These are phyloP conservation scores for Ornithorhynchus anatinus DNA, from an alignment of 2,113 vertebrate species.

Conservation along the genomic window DNA sequence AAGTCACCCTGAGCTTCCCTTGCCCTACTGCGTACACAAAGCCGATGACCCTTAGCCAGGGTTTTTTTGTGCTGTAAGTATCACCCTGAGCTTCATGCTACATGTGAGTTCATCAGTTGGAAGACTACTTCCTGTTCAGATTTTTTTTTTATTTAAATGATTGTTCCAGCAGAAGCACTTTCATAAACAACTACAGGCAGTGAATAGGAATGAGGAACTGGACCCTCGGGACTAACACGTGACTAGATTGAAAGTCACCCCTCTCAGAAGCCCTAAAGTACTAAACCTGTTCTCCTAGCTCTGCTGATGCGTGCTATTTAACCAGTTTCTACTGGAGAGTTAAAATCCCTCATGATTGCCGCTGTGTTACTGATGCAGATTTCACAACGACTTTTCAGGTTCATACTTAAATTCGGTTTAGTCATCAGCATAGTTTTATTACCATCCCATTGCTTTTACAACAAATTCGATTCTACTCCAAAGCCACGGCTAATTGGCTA, in stretches of 20 bases:
- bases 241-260: slow-evolving; percentile 52
- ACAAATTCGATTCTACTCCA: no score
- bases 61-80: slow-evolving; percentile 11
- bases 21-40: neutral
- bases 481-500: no score
- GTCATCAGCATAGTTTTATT: no score
- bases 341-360: no score
- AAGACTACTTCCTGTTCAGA: slow-evolving; percentile 21
- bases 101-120: slow-evolving; percentile 21
- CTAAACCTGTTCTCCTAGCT: slow-evolving; percentile 55
- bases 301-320: slow-evolving; percentile 29
- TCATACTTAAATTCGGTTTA: no score
- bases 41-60: neutral
- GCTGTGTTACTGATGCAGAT: no score
- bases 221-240: slow-evolving; percentile 46
- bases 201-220: slow-evolving; percentile 56
- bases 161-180: slow-evolving; percentile 36
- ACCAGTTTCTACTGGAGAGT: no score
- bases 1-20: neutral
- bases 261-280: slow-evolving; percentile 38
- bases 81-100: slow-evolving; percentile 39
- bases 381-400: no score
- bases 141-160: slow-evolving; percentile 12
- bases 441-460: no score
- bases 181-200: slow-evolving; percentile 52